Evolutionary conservation across 2,797 vertebrate species (phyloP).

Genomic region (Coendou prehensilis): DNA sequence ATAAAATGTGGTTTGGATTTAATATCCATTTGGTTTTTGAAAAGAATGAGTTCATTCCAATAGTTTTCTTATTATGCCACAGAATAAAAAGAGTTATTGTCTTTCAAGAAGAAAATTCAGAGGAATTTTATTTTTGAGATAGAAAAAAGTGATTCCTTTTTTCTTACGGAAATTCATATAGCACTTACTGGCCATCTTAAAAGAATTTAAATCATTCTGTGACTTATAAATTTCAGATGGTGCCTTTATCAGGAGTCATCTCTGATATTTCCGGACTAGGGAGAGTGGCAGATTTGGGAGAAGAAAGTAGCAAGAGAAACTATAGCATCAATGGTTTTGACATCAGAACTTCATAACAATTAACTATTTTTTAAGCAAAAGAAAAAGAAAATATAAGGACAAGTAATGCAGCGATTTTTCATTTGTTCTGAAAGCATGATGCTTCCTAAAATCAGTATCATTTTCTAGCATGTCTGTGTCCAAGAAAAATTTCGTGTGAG

Average conservation of each 20-base stretch:
- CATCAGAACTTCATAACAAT: neutral
- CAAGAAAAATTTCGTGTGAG: neutral
- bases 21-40: neutral
- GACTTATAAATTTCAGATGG: neutral
- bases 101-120: slow-evolving; percentile 41
- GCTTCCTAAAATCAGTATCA: neutral
- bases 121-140: slow-evolving; percentile 13
- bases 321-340: neutral
- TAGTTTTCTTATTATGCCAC: slow-evolving; percentile 21
- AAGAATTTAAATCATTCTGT: neutral
- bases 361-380: slow-evolving; percentile 13
- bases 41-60: neutral
- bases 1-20: neutral
- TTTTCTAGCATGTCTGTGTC: slow-evolving; percentile 4
- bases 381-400: neutral
- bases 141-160: neutral
- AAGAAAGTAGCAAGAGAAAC: slow-evolving; percentile 10
- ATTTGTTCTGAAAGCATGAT: slow-evolving; percentile 11
- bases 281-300: neutral
- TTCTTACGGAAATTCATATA: neutral
- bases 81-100: slow-evolving; percentile 2
- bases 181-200: neutral
- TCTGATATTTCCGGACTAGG: neutral
- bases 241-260: slow-evolving; percentile 37
- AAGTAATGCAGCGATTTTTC: slow-evolving; percentile 23